Percentiles rank a stretch among this genome's conserved stretches.
Evolutionary conservation across 2,888 invertebrate genomes (phyloP).

Genomic region (Coenonympha glycerion): DNA sequence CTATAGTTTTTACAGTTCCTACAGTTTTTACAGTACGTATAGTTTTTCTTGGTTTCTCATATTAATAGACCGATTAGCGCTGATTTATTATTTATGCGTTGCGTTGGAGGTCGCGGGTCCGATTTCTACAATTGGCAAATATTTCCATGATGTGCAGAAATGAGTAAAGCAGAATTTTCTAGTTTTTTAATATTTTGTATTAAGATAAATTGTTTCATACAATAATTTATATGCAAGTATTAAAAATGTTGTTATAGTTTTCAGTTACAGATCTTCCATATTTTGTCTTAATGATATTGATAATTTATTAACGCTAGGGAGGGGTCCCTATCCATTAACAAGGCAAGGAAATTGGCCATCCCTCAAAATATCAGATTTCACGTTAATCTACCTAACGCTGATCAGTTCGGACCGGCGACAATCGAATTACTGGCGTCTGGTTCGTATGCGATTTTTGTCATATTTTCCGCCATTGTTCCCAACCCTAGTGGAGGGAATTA

Average conservation of each 20-base stretch:
- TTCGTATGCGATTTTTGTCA: conserved; percentile 64
- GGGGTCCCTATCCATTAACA: conserved; percentile 63
- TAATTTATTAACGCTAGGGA: conserved; percentile 48
- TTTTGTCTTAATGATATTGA: conserved; percentile 28
- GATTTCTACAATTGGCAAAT: too few species aligned
- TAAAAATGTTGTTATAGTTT: background rate
- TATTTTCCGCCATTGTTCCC: conserved; percentile 51
- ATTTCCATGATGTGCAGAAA: too few species aligned
- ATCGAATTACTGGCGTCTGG: conserved; percentile 72
- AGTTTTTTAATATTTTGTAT: too few species aligned
- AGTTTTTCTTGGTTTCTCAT: too few species aligned
- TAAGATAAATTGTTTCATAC: too few species aligned
- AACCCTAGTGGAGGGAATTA: conserved; percentile 51
- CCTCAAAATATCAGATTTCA: conserved; percentile 72
- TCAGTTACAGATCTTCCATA: conserved; percentile 19
- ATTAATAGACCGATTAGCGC: too few species aligned
- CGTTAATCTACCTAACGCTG: conserved; percentile 69
- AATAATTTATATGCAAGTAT: too few species aligned
- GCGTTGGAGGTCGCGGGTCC: too few species aligned
- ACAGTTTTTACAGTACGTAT: too few species aligned
- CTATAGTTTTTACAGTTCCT: too few species aligned
- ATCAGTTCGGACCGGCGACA: conserved; percentile 66
- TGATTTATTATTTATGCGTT: too few species aligned
- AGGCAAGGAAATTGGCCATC: conserved; percentile 62
- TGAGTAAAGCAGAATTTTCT: too few species aligned